phyloP scores from a whole-genome alignment of 1,140 invertebrate species.

The Diorhabda elongata region DNA sequence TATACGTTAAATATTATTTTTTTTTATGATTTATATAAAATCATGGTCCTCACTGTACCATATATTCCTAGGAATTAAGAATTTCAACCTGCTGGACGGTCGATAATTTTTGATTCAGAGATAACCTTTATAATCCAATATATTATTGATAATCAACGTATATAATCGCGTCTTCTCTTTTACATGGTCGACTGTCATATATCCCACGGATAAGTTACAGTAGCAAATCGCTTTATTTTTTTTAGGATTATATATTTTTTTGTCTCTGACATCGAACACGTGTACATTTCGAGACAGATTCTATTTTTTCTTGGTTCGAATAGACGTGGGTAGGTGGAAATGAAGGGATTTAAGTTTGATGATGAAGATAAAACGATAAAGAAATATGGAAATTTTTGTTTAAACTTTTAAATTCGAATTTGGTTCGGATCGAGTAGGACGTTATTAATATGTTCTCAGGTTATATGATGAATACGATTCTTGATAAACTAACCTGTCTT shows the following conservation, averaged over 20 bases:
- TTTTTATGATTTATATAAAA: background rate
- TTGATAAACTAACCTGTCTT: too few species aligned
- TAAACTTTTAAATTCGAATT: background rate
- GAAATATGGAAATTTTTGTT: constrained; percentile 1
- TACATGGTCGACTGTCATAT: background rate
- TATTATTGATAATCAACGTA: too few species aligned
- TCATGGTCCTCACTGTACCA: background rate
- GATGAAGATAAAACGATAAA: background rate
- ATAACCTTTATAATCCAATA: too few species aligned
- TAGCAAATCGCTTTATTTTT: constrained; percentile 2
- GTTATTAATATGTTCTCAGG: too few species aligned
- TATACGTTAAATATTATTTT: too few species aligned
- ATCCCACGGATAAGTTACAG: constrained; percentile 2
- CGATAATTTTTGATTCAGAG: too few species aligned
- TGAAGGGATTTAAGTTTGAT: constrained; percentile 1
- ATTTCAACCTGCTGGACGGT: background rate
- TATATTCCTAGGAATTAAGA: background rate
- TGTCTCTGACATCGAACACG: background rate
- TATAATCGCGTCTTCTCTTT: background rate
- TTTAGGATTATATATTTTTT: background rate
- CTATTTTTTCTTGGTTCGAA: background rate
- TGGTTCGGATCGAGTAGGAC: too few species aligned
- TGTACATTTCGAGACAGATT: constrained; percentile 1
- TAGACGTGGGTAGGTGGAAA: background rate
- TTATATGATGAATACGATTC: too few species aligned